Evolutionary conservation across 2,113 vertebrate genomes (phyloP).

Genomic region (Sylvilagus bachmani): DNA sequence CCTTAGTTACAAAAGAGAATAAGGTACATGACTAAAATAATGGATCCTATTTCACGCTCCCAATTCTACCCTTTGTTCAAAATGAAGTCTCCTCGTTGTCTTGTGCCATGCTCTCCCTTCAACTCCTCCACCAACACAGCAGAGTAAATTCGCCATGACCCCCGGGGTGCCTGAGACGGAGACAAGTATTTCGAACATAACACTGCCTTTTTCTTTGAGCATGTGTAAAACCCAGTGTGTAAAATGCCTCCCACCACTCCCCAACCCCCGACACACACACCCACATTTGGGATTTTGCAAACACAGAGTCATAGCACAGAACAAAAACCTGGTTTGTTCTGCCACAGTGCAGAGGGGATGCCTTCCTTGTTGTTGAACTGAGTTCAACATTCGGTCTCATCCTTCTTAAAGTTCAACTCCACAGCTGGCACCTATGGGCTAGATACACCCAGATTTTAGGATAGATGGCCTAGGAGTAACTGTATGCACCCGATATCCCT

Average conservation of each 20-base stretch:
- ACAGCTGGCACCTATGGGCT: not conserved
- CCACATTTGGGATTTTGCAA: slow-evolving; percentile 20
- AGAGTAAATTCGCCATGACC: not conserved
- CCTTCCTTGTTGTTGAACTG: not conserved
- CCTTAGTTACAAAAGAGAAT: not conserved
- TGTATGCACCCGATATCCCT: not conserved
- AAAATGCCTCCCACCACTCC: not conserved
- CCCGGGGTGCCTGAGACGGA: not conserved
- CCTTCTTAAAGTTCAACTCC: not conserved
- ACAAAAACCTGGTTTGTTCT: slow-evolving; percentile 69
- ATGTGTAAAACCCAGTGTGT: slow-evolving; percentile 37
- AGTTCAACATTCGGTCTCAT: not conserved
- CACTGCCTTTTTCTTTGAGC: slow-evolving; percentile 41
- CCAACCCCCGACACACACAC: not conserved
- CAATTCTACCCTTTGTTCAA: not conserved
- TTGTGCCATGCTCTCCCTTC: not conserved
- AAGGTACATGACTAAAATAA: not conserved
- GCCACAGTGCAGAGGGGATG: not conserved
- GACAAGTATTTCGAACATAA: slow-evolving; percentile 26
- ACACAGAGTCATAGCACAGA: not conserved
- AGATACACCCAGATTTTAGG: not conserved
- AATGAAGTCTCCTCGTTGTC: not conserved
- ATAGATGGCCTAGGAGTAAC: not conserved
- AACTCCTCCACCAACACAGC: not conserved
- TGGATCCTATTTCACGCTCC: not conserved